Percentiles rank a stretch among this genome's conserved stretches.
Conservation (phyloP, 2,113 vertebrate species). For the Verasper variegatus region DNA sequence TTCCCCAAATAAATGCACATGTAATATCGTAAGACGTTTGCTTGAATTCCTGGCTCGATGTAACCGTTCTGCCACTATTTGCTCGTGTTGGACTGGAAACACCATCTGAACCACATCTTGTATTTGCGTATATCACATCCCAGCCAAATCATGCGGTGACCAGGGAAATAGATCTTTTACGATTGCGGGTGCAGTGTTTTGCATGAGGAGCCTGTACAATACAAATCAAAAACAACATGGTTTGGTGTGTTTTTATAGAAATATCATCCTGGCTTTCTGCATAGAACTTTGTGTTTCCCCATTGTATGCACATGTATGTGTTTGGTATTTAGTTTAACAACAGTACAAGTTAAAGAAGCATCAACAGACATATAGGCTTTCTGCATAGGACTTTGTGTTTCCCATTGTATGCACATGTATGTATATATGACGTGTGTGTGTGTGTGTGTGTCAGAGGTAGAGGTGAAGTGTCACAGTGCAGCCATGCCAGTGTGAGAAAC, state of each 20-base stretch:
- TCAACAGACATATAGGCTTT: too few relatives aligned
- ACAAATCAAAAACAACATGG: constrained; percentile 16
- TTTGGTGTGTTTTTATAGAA: not conserved
- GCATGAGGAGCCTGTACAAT: constrained; percentile 35
- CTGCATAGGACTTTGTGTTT: not conserved
- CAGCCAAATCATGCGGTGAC: constrained; percentile 53
- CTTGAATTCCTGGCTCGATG: not conserved
- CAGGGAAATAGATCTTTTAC: not conserved
- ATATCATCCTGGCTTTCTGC: not conserved
- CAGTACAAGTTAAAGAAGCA: too few relatives aligned
- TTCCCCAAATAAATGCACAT: not conserved
- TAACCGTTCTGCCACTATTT: not conserved
- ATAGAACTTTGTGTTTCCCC: too few relatives aligned
- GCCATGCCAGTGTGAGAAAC: not conserved
- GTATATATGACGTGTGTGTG: too few relatives aligned
- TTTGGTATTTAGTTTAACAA: not conserved
- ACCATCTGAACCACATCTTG: constrained; percentile 8
- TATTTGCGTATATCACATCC: constrained; percentile 59
- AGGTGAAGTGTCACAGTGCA: not conserved
- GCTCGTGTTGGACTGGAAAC: not conserved
- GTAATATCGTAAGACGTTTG: not conserved
- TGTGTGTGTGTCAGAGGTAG: not conserved
- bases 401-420: not conserved
- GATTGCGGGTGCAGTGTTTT: constrained; percentile 46
- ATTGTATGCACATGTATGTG: too few relatives aligned